A percentile compares a stretch with the other conserved stretches of the same genome.
Evolutionary conservation across 2,888 invertebrate species (phyloP).

Genomic region (Taphrorychus bicolor): DNA sequence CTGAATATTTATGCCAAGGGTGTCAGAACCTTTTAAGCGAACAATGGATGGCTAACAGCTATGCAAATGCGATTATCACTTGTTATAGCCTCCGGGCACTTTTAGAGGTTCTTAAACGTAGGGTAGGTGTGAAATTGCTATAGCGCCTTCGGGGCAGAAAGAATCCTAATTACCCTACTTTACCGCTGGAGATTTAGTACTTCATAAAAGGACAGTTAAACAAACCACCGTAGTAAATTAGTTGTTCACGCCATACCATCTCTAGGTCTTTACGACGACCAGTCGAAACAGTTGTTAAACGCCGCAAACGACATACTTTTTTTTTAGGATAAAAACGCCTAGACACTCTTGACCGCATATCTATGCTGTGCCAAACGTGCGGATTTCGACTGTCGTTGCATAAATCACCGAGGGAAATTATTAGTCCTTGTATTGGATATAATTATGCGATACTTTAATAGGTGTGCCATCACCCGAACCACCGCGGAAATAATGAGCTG

Average conservation of each 20-base stretch:
- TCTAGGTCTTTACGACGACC: background rate
- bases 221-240: background rate
- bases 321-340: slow-evolving; percentile 6
- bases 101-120: background rate
- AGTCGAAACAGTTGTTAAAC: slow-evolving; percentile 3
- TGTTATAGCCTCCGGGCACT: too few relatives aligned
- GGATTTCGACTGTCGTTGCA: slow-evolving; percentile 8
- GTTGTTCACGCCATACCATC: slow-evolving; percentile 1
- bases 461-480: background rate
- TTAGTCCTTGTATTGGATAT: slow-evolving; percentile 15
- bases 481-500: background rate
- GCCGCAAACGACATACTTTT: slow-evolving; percentile 13
- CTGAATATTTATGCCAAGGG: slow-evolving; percentile 6
- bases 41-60: background rate
- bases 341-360: slow-evolving; percentile 20
- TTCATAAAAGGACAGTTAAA: slow-evolving; percentile 2
- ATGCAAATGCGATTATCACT: background rate
- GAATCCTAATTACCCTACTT: background rate
- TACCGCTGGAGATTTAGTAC: background rate
- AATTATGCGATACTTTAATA: background rate
- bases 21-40: background rate
- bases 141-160: background rate
- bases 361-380: slow-evolving; percentile 4
- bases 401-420: slow-evolving; percentile 17
- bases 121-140: background rate